These are phyloP conservation scores for Phenganax marumi DNA, from an alignment of 92 coral and sea anemone species.

Conservation along the genomic window DNA sequence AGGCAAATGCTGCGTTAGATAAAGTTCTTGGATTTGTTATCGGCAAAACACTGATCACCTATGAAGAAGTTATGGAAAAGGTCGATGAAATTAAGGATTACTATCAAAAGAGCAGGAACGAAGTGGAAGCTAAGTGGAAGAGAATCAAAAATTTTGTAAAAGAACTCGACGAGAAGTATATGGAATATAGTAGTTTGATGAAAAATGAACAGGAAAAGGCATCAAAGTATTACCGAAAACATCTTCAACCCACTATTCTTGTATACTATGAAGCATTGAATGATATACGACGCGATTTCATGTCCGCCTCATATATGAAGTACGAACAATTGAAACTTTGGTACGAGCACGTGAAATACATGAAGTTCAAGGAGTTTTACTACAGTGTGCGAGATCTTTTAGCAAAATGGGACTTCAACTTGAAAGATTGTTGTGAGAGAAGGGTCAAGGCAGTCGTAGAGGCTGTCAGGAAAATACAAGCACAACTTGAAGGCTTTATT, in stretches of 20 bases:
- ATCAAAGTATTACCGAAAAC: background rate
- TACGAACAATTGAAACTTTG: constrained; percentile 48
- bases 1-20: background rate
- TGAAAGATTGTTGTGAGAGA: background rate
- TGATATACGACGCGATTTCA: background rate
- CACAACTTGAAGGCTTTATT: background rate
- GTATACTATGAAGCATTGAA: background rate
- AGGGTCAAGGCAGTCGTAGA: background rate
- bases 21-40: constrained; percentile 4
- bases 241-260: background rate
- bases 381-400: background rate
- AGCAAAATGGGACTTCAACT: background rate
- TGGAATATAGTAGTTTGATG: background rate
- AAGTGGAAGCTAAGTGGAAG: constrained; percentile 6
- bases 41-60: constrained; percentile 1
- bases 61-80: background rate
- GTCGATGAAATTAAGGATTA: constrained; percentile 5
- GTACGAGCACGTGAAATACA: constrained; percentile 66
- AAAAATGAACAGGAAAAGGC: background rate
- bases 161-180: background rate
- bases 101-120: background rate
- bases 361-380: constrained; percentile 77
- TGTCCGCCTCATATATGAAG: constrained; percentile 6
- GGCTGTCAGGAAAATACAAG: background rate
- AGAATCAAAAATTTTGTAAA: background rate